Percentiles rank a stretch among this genome's conserved stretches.
phyloP scores from a whole-genome alignment of 2,888 invertebrate species.

The Melanotus villosus region DNA sequence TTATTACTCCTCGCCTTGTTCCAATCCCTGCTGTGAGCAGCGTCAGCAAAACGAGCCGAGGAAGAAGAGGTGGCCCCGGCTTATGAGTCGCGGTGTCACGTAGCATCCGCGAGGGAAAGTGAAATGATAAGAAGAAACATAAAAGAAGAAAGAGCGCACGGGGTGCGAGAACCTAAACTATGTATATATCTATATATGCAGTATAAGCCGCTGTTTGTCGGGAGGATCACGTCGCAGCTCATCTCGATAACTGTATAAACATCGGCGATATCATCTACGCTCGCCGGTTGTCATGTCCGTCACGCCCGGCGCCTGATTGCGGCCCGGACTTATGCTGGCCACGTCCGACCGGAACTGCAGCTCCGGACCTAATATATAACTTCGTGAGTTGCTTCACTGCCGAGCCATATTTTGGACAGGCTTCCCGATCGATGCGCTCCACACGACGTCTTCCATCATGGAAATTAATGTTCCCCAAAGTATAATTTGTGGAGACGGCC shows the following conservation, averaged over 20 bases:
- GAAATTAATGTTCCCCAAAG: slow-evolving; percentile 71
- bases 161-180: slow-evolving; percentile 40
- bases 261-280: slow-evolving; percentile 52
- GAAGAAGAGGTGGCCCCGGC: slow-evolving; percentile 48
- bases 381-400: slow-evolving; percentile 57
- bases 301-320: slow-evolving; percentile 66
- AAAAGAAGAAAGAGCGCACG: too few relatives aligned
- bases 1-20: slow-evolving; percentile 61
- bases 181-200: too few relatives aligned
- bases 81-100: slow-evolving; percentile 56
- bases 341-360: slow-evolving; percentile 63
- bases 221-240: slow-evolving; percentile 46
- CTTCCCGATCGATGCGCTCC: slow-evolving; percentile 49
- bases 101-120: slow-evolving; percentile 48
- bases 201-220: slow-evolving; percentile 43
- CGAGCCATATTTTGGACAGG: slow-evolving; percentile 49
- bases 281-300: slow-evolving; percentile 64
- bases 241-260: slow-evolving; percentile 53
- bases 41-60: slow-evolving; percentile 55
- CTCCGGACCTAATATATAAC: slow-evolving; percentile 58
- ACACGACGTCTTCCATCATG: slow-evolving; percentile 66
- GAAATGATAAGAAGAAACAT: slow-evolving; percentile 47
- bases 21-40: slow-evolving; percentile 58
- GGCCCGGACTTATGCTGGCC: slow-evolving; percentile 65
- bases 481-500: slow-evolving; percentile 71